Conservation (phyloP, 2,888 invertebrate species). For the Drosophila nigricruria region DNA sequence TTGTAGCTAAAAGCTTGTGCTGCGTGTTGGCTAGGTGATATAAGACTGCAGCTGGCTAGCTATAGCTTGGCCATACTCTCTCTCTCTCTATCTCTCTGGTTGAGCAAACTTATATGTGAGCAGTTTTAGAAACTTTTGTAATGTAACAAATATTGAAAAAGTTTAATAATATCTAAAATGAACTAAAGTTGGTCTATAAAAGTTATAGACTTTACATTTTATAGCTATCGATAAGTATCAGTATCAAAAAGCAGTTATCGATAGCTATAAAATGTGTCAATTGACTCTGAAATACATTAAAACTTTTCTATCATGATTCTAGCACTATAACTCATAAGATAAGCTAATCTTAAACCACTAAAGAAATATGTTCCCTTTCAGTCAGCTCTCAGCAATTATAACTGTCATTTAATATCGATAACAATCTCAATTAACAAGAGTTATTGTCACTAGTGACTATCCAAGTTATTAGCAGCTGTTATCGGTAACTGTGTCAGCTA, state of each 20-base stretch:
- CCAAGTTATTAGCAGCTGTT: too few species aligned
- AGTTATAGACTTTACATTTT: not conserved
- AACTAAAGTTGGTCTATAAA: not conserved
- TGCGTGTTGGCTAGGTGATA: not conserved
- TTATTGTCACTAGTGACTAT: too few species aligned
- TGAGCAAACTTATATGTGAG: not conserved
- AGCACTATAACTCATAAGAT: too few species aligned
- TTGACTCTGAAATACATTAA: not conserved
- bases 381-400: too few species aligned
- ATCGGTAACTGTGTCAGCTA: not conserved
- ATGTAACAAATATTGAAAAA: not conserved
- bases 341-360: too few species aligned
- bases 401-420: too few species aligned
- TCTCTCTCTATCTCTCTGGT: not conserved
- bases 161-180: not conserved
- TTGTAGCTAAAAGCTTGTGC: not conserved
- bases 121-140: not conserved
- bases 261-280: not conserved
- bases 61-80: constrained; percentile 10
- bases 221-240: not conserved
- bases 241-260: not conserved
- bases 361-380: too few species aligned
- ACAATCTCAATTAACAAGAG: too few species aligned
- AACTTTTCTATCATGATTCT: too few species aligned
- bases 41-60: constrained; percentile 20